A percentile compares a stretch with the other conserved stretches of the same genome.
These are phyloP conservation scores for Tadarida brasiliensis DNA, from an alignment of 2,797 vertebrate species.

Conservation along the genomic window DNA sequence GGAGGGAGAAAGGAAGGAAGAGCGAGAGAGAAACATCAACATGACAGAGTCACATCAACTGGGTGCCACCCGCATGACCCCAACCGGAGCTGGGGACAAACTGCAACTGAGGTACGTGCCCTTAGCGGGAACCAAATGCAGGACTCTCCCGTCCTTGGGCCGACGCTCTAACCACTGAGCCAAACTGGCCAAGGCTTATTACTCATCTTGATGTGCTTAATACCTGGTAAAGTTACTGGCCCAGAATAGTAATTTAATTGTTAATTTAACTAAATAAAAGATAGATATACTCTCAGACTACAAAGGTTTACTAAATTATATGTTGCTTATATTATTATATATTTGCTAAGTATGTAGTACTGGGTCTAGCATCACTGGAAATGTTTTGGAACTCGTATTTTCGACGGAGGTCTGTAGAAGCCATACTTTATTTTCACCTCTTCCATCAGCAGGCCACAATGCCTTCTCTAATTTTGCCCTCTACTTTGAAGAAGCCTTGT, in stretches of 20 bases:
- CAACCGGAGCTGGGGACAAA: no score
- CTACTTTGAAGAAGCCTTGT: constrained; percentile 21
- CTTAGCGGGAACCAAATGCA: no score
- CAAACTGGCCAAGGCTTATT: not conserved
- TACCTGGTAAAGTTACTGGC: not conserved
- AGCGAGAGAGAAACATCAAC: no score
- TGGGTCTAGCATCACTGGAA: not conserved
- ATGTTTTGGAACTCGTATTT: not conserved
- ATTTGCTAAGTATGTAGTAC: constrained; percentile 11
- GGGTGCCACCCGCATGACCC: no score
- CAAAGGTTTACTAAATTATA: constrained; percentile 40
- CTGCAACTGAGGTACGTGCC: no score
- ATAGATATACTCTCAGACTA: not conserved
- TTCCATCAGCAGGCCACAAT: not conserved
- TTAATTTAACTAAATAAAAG: constrained; percentile 56
- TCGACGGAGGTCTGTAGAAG: constrained; percentile 1
- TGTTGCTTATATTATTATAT: not conserved
- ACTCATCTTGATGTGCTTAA: constrained; percentile 17
- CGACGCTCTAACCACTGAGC: no score
- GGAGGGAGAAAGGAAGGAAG: no score
- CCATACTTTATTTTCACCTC: constrained; percentile 15
- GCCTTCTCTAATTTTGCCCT: constrained; percentile 61
- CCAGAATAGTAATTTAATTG: constrained; percentile 20
- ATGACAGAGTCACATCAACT: no score
- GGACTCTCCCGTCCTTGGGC: no score